Evolutionary conservation across 2,888 invertebrate genomes (phyloP), one percentile per base, ranked within the genome.

Genomic region (Conomelus anceps): DNA sequence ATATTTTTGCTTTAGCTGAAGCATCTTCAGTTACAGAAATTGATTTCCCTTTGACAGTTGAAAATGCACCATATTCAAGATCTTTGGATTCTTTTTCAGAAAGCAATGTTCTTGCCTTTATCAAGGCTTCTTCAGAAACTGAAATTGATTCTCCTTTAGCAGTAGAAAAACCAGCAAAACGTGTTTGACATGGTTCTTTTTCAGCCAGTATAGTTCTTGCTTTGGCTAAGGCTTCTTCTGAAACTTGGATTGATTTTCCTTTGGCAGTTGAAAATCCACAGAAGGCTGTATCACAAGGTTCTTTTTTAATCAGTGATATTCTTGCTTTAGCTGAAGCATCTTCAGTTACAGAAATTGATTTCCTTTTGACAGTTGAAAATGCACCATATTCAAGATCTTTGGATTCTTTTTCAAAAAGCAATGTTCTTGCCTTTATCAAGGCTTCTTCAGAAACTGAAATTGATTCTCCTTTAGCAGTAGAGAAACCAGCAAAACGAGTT

Each of bases 51-150:
- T 26, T 26, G 11, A 11, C 26, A 11, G 26, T 26, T 26, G 26
- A 26, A 11, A 26, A n/a, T 41, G 3, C 41, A 41, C 17, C 3
- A 13, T 17, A 41, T 17, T 17, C 17, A 41, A 17, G 7, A 17
- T 3, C 91, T 34, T 89, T 24, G 22, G 92, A 26, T 22, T 91
- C 90, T 24, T 91, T 89, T 86, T 92, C 91, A 0, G 41, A 23
- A 23, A 88, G 24, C 11, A 88, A 17, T 24, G 41, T 92, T 90
- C 91, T 93, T 86, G 93, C 93, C 91, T 92, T 93, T 23, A 92
- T 91, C 63, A 94, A 91, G 22, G 93, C 92, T 90, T 93, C 92
- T 91, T 93, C 92, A 1, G 91, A 91, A 7, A 91, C 88, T 17
- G 22, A 86, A 13, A 92, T 88, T 23, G 86, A 85, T 88, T 91